These are phyloP conservation scores for Entomobrya multifasciata DNA, from an alignment of 2,888 invertebrate genomes.

Conservation along the genomic window DNA sequence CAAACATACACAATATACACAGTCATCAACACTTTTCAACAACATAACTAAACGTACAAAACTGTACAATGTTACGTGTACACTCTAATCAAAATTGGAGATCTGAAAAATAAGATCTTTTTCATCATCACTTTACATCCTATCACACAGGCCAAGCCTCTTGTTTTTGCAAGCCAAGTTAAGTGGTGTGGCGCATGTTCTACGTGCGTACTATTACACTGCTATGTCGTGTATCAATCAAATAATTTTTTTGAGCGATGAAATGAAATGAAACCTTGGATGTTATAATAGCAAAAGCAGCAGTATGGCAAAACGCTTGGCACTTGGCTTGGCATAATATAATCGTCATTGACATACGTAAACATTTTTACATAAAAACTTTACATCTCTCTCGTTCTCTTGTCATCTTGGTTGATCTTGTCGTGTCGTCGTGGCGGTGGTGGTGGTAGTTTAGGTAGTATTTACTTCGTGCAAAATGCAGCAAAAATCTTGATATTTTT, in stretches of 20 bases:
- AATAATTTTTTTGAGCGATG: slow-evolving; percentile 54
- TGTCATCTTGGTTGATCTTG: slow-evolving; percentile 8
- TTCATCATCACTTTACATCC: slow-evolving; percentile 38
- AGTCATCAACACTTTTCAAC: slow-evolving; percentile 48
- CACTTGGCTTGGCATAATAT: background rate
- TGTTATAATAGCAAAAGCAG: background rate
- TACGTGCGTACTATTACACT: slow-evolving; percentile 4
- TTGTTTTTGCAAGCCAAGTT: slow-evolving; percentile 29
- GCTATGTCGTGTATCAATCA: slow-evolving; percentile 57
- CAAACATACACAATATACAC: slow-evolving; percentile 12
- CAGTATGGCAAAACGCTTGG: too few species aligned
- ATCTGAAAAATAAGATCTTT: slow-evolving; percentile 49
- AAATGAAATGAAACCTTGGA: slow-evolving; percentile 29
- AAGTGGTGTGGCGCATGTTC: background rate
- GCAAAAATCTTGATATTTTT: too few species aligned
- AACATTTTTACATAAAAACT: background rate
- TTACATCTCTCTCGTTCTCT: background rate
- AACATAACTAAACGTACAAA: background rate
- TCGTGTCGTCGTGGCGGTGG: slow-evolving; percentile 33
- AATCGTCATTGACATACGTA: slow-evolving; percentile 47
- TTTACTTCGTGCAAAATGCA: background rate
- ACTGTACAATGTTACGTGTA: background rate
- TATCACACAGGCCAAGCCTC: slow-evolving; percentile 57
- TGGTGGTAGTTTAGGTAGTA: background rate
- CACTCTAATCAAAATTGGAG: slow-evolving; percentile 47